Evolutionary conservation across 2,797 vertebrate species (phyloP).

Genomic region (Poecilia wingei): DNA sequence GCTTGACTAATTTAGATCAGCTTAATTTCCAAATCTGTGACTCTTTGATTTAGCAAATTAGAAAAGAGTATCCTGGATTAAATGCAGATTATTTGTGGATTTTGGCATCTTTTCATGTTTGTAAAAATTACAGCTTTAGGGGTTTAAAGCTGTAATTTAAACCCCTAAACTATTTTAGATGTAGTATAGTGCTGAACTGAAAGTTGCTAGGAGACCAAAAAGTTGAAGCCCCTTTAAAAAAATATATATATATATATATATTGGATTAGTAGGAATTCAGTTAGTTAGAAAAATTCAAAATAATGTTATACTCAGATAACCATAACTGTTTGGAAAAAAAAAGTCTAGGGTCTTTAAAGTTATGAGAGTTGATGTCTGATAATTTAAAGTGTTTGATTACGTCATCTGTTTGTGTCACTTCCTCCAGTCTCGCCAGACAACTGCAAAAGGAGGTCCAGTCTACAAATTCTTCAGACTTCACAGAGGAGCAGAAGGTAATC

Average conservation of each 20-base stretch:
- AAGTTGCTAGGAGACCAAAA: neutral
- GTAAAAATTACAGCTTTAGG: neutral
- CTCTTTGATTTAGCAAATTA: neutral
- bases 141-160: no score
- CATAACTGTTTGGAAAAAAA: neutral
- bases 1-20: neutral
- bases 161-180: neutral
- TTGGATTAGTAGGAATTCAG: neutral
- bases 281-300: neutral
- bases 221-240: neutral
- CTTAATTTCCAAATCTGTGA: neutral
- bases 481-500: slow-evolving; percentile 97
- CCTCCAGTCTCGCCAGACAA: slow-evolving; percentile 92
- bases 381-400: slow-evolving; percentile 8
- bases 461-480: slow-evolving; percentile 90
- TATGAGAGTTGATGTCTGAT: neutral
- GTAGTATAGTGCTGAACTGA: neutral
- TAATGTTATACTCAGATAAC: no score
- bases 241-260: neutral
- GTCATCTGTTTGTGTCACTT: slow-evolving; percentile 23
- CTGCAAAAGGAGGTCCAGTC: slow-evolving; percentile 96
- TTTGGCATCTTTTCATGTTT: neutral
- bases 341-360: neutral
- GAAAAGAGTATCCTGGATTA: neutral
- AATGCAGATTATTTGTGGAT: neutral